Evolutionary conservation across 1,140 invertebrate genomes (phyloP).

Genomic region (Prorops nasuta): DNA sequence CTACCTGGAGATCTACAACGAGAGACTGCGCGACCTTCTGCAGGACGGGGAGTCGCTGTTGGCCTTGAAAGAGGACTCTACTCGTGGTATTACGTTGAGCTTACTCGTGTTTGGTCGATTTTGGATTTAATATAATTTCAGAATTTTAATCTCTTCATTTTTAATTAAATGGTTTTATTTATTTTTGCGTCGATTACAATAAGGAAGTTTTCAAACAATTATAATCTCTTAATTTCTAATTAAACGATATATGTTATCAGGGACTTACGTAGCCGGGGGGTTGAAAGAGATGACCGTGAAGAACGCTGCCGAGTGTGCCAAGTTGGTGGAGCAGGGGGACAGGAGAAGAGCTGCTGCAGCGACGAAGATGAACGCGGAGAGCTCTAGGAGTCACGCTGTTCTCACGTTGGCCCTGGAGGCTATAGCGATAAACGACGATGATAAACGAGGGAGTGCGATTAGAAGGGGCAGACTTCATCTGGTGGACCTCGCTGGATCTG

Average conservation of each 20-base stretch:
- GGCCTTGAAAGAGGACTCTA: conserved; percentile 47
- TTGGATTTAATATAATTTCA: no score
- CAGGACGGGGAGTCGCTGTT: conserved; percentile 56
- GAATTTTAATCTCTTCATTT: no score
- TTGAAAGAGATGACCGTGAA: conserved; percentile 75
- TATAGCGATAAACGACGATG: conserved; percentile 58
- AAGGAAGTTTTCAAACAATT: no score
- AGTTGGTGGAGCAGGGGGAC: conserved; percentile 74
- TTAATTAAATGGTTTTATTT: no score
- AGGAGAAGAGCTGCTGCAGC: conserved; percentile 73
- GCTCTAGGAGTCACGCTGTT: conserved; percentile 87
- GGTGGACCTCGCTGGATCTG: conserved; percentile 88
- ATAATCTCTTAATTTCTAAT: no score
- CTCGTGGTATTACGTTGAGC: no score
- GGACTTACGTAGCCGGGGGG: conserved; percentile 56
- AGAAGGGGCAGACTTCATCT: conserved; percentile 83
- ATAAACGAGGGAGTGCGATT: conserved; percentile 55
- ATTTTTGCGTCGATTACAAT: no score
- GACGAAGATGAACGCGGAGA: conserved; percentile 85
- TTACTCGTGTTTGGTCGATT: no score
- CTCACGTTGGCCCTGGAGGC: conserved; percentile 84
- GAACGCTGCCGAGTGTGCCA: conserved; percentile 71
- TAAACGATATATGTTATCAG: no score
- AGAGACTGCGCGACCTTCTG: conserved; percentile 78
- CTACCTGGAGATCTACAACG: conserved; percentile 93